Percentiles rank a stretch among this genome's conserved stretches.
Conservation (phyloP, 2,797 vertebrate genomes). For the Eospalax fontanierii region DNA sequence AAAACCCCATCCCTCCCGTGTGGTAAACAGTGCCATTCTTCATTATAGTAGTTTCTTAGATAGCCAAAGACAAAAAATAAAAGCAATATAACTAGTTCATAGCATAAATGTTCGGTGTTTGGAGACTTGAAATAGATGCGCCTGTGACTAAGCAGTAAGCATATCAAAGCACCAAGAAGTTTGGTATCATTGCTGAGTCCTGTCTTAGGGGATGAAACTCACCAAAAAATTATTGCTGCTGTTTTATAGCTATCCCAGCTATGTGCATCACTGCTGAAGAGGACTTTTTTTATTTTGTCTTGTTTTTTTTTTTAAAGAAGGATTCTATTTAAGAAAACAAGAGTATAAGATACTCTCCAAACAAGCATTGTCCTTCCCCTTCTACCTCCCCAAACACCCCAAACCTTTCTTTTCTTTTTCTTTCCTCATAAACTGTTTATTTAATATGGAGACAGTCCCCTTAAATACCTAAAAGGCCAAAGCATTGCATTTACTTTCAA, state of each 20-base stretch:
- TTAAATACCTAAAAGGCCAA: not conserved
- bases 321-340: not conserved
- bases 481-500: conserved; percentile 23
- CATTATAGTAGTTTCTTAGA: not conserved
- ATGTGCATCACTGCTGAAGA: not conserved
- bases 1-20: not conserved
- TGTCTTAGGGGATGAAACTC: not conserved
- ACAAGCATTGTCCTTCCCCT: not conserved
- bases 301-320: not conserved
- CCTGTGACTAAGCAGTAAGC: not conserved
- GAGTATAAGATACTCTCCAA: conserved; percentile 12
- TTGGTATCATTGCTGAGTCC: not conserved
- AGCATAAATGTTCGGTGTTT: not conserved
- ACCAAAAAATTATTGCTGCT: not conserved
- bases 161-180: not conserved
- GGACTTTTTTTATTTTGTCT: not conserved
- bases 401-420: not conserved
- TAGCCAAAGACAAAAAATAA: not conserved
- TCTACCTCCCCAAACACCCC: no score
- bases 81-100: not conserved
- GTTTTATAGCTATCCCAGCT: not conserved
- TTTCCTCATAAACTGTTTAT: not conserved
- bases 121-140: conserved; percentile 21
- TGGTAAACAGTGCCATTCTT: not conserved
- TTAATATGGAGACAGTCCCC: not conserved